These are phyloP conservation scores for Alcis repandata DNA, from an alignment of 2,888 invertebrate genomes.

Conservation along the genomic window DNA sequence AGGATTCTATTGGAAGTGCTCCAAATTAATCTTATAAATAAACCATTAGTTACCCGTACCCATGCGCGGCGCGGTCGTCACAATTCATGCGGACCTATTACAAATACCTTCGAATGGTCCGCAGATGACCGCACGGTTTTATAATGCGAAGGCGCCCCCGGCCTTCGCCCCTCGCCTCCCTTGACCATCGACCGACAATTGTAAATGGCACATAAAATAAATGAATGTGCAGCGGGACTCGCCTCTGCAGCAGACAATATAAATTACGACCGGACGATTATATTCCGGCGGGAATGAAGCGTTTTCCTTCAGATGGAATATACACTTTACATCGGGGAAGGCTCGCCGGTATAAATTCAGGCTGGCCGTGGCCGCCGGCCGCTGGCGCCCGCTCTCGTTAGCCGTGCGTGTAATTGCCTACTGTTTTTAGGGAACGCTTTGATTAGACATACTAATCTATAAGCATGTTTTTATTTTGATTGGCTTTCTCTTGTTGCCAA, in stretches of 20 bases:
- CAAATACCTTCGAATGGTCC: constrained; percentile 81
- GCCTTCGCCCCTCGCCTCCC: constrained; percentile 74
- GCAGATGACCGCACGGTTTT: constrained; percentile 87
- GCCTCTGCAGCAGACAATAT: constrained; percentile 88
- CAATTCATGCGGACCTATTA: constrained; percentile 82
- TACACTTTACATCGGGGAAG: constrained; percentile 66
- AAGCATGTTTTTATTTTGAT: constrained; percentile 38
- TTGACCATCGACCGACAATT: constrained; percentile 88
- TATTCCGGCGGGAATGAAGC: constrained; percentile 86
- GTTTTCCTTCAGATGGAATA: constrained; percentile 80
- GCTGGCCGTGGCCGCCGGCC: constrained; percentile 47
- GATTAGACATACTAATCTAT: constrained; percentile 60
- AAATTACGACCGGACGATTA: constrained; percentile 87
- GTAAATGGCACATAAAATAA: constrained; percentile 88
- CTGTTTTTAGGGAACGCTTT: constrained; percentile 70
- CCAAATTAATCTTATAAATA: constrained; percentile 74
- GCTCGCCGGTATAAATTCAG: constrained; percentile 67
- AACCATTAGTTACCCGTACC: constrained; percentile 75
- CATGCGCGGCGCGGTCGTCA: constrained; percentile 64
- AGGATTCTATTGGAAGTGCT: constrained; percentile 25
- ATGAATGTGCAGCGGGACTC: constrained; percentile 87
- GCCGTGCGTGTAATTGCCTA: constrained; percentile 76
- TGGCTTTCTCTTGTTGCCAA: not conserved
- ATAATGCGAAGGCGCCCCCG: constrained; percentile 82
- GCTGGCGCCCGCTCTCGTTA: constrained; percentile 63